Conservation (phyloP, 1,140 invertebrate species). For the Solen grandis region DNA sequence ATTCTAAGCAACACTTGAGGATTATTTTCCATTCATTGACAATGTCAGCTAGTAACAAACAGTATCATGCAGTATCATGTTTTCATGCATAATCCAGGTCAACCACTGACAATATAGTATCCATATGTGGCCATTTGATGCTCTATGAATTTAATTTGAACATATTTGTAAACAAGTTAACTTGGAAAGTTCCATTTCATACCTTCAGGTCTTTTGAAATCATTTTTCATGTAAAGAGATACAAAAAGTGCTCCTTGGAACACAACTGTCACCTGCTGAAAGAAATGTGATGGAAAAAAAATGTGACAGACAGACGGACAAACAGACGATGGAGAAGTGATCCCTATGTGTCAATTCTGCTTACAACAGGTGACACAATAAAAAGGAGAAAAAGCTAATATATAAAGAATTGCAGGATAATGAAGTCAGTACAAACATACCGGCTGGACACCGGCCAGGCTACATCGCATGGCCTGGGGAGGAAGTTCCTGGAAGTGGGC, state of each 20-base stretch:
- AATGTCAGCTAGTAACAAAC: not conserved
- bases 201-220: not conserved
- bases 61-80: too few relatives aligned
- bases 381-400: not conserved
- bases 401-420: too few relatives aligned
- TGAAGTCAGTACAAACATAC: too few relatives aligned
- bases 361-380: too few relatives aligned
- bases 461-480: conserved; percentile 39
- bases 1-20: not conserved
- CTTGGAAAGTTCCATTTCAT: not conserved
- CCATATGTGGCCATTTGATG: not conserved
- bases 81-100: too few relatives aligned
- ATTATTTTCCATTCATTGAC: not conserved
- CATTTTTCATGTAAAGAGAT: not conserved
- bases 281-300: too few relatives aligned
- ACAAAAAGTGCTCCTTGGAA: too few relatives aligned
- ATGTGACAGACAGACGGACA: too few relatives aligned
- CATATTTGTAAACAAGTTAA: not conserved
- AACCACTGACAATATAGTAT: too few relatives aligned
- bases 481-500: conserved; percentile 10
- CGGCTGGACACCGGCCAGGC: conserved; percentile 24
- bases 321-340: too few relatives aligned
- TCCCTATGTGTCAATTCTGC: too few relatives aligned
- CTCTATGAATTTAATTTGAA: not conserved
- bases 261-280: too few relatives aligned